Base-by-base conservation (phyloP, 2,113 vertebrate species). In the Euleptes europaea region DNA sequence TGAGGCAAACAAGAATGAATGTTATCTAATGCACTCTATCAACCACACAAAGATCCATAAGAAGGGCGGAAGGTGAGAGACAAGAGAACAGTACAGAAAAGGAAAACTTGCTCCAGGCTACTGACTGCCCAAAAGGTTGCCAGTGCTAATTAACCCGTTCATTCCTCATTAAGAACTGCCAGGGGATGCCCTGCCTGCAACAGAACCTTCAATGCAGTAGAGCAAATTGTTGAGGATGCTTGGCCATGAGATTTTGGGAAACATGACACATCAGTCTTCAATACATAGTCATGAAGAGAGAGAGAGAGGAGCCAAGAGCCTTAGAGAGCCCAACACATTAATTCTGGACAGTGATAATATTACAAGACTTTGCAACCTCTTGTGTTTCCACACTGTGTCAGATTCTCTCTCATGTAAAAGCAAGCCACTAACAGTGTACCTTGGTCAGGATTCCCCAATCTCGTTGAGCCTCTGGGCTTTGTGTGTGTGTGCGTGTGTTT, bases 21-120 rank as follows among this genome's bases (percentile, higher is more conserved):
- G 90, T 91, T 93, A 91, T 90, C 90, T 90, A 89, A 87, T 86
- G 84, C 82, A 78, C 67, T 84, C 73, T 82, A 92, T 94, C 91
- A 82, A 84, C 94, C 91, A 90, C 5, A 57, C 81, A 69, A 2
- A 85, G 65, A 78, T 86, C 89, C 85, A 51, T 72, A 85, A 70
- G 72, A 87, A 79, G 83, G 84, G 67, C 66, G n/a, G 88, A 80
- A 89, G 90, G 87, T 12, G 84, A 86, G 88, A 86, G 73, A 78
- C 88, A 90, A 77, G 81, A 75, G 57, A 78, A 86, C 72, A 84
- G 77, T 35, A 79, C 82, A 78, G 82, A 75, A 70, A 74, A 83
- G 88, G 67, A 84, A 73, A 78, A 78, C 86, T 86, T 86, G 92
- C 91, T 91, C 89, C 57, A 72, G 91, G 92, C 90, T 88, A 33